These are phyloP conservation scores for Oriolus oriolus DNA, from an alignment of 2,113 vertebrate species.

Conservation along the genomic window DNA sequence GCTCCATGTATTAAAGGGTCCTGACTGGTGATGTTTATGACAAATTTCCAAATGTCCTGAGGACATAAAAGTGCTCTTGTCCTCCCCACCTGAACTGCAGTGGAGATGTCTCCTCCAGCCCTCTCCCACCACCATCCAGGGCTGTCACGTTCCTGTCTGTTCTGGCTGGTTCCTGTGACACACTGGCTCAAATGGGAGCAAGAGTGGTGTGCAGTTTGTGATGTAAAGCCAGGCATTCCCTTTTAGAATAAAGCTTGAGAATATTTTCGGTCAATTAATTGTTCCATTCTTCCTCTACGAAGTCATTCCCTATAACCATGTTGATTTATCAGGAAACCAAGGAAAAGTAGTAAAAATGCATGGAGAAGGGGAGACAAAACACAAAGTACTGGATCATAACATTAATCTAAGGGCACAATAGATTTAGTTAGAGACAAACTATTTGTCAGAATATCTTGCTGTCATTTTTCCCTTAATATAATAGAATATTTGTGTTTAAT, in stretches of 20 bases:
- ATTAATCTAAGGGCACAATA: neutral
- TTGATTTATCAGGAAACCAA: neutral
- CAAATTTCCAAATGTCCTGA: fast-evolving
- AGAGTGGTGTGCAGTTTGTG: neutral
- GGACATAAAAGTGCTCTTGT: neutral
- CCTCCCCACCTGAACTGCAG: neutral
- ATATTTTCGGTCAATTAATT: neutral
- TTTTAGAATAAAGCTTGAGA: neutral
- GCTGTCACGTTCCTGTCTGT: neutral
- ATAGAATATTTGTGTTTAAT: constrained; percentile 5
- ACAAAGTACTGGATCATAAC: neutral
- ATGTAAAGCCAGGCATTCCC: fast-evolving
- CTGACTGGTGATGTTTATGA: fast-evolving
- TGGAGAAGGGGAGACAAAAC: neutral
- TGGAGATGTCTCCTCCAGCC: neutral
- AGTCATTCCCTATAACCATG: neutral
- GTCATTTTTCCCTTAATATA: neutral
- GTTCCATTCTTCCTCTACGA: neutral
- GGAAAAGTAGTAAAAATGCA: neutral
- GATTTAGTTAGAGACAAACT: neutral
- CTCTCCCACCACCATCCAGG: neutral
- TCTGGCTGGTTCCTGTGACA: neutral
- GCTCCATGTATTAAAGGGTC: neutral
- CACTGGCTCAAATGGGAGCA: neutral
- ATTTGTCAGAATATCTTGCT: neutral